Evolutionary conservation across 2,113 vertebrate genomes (phyloP), one percentile per base, ranked within the genome.

Genomic region (Gymnorhina tibicen): DNA sequence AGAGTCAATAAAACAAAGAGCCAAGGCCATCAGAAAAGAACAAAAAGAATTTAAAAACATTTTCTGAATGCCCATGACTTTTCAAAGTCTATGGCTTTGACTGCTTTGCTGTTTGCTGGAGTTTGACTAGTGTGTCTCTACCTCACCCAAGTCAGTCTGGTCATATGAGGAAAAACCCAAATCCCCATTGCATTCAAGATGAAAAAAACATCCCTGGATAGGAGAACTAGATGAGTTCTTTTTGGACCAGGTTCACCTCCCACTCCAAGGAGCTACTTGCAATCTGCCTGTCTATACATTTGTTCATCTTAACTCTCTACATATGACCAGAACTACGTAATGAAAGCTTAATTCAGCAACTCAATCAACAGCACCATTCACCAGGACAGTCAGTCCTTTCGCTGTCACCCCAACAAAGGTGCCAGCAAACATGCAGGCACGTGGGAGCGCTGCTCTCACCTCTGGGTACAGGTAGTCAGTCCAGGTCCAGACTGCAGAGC

Each of bases 401-500:
- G 9, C 8, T 59, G 22, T 16, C 79, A 55, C 41, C 35, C 37
- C 3, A 49, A n/a, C 14, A 21, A 74, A 82, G 52, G 60, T 35
- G 32, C 56, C 37, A n/a, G 33, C 22, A 77, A 70, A 62, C 0
- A 1, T 2, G 6, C 3, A 35, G 24, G 60, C 55, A 18, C 3
- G 0, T 14, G 66, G 49, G 64, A 76, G 2, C 0, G 9, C 55
- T 85, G 59, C 72, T 58, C 77, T 96, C 93, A 91, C 94, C 93
- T 94, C 60, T 30, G 22, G 14, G 33, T 17, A 41, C 42, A 50
- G 55, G 50, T 7, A 16, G 16, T 30, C 59, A 47, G 23, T 13
- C 73, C 87, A 58, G 62, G n/a, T 79, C 13, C n/a, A 49, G 13
- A 15, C 24, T 50, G 80, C 60, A 87, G 56, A 78, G 64, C 46